Conservation (phyloP, 2,113 vertebrate genomes). For the Sylvia atricapilla region DNA sequence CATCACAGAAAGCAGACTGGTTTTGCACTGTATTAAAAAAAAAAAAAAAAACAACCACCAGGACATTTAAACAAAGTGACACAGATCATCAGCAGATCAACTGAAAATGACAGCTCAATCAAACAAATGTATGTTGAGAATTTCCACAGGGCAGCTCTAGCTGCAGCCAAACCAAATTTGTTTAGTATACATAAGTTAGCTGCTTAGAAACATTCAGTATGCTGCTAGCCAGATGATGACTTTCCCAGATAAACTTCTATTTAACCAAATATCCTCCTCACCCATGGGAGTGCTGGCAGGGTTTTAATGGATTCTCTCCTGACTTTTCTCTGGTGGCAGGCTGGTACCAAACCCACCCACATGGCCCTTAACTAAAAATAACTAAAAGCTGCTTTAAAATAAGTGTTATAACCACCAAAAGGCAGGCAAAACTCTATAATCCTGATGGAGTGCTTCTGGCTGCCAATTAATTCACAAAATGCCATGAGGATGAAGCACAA, state of each 20-base stretch:
- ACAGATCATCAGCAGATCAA: conserved; percentile 87
- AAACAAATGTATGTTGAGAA: conserved; percentile 85
- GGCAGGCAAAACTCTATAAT: conserved; percentile 52
- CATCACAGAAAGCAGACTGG: conserved; percentile 76
- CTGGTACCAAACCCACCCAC: conserved; percentile 33
- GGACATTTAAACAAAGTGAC: conserved; percentile 88
- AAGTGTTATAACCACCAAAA: conserved; percentile 52
- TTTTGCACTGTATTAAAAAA: conserved; percentile 73
- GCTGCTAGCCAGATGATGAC: conserved; percentile 79
- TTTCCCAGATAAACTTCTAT: conserved; percentile 80
- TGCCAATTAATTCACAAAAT: conserved; percentile 64
- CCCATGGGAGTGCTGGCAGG: conserved; percentile 63
- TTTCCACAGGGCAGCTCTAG: conserved; percentile 78
- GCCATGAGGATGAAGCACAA: conserved; percentile 62
- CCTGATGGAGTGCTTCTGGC: conserved; percentile 60
- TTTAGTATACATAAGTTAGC: conserved; percentile 82
- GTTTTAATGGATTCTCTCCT: conserved; percentile 68
- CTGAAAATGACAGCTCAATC: conserved; percentile 84
- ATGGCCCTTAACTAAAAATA: conserved; percentile 48
- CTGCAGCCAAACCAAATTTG: conserved; percentile 82
- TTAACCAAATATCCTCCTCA: conserved; percentile 73
- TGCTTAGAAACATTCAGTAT: conserved; percentile 76
- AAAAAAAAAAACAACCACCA: conserved; percentile 53
- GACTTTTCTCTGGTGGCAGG: conserved; percentile 49
- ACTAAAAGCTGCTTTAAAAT: conserved; percentile 34